Evolutionary conservation across 2,113 vertebrate species (phyloP).

Genomic region (Anguilla rostrata): DNA sequence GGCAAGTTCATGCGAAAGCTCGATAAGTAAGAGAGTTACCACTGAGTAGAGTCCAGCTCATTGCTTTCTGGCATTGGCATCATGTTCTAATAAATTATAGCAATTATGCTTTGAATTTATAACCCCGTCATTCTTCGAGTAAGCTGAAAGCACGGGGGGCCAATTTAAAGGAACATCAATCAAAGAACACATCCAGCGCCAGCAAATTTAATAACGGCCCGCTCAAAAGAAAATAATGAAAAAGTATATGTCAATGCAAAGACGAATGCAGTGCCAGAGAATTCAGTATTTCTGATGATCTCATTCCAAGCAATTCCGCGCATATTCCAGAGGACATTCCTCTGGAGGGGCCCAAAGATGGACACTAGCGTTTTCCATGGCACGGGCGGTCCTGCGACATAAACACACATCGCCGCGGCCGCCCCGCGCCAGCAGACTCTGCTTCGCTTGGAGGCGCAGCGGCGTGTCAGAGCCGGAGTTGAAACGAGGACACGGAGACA

Average conservation of each 20-base stretch:
- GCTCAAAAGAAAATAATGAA: neutral
- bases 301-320: neutral
- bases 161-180: neutral
- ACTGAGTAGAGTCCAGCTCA: neutral
- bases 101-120: neutral
- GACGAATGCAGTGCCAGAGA: neutral
- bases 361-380: neutral
- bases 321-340: neutral
- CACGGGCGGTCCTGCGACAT: neutral
- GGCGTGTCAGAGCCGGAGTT: neutral
- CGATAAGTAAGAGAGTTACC: neutral
- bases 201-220: neutral
- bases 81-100: neutral
- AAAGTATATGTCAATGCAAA: neutral
- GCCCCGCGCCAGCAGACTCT: neutral
- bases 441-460: neutral
- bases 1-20: neutral
- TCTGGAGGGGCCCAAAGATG: neutral
- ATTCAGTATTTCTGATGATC: neutral
- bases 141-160: neutral
- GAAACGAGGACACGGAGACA: constrained; percentile 9
- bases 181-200: neutral
- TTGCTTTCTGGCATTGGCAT: neutral
- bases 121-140: neutral
- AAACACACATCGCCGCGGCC: neutral